Conservation (phyloP, 1,140 invertebrate genomes). For the Drosophila bocki region DNA sequence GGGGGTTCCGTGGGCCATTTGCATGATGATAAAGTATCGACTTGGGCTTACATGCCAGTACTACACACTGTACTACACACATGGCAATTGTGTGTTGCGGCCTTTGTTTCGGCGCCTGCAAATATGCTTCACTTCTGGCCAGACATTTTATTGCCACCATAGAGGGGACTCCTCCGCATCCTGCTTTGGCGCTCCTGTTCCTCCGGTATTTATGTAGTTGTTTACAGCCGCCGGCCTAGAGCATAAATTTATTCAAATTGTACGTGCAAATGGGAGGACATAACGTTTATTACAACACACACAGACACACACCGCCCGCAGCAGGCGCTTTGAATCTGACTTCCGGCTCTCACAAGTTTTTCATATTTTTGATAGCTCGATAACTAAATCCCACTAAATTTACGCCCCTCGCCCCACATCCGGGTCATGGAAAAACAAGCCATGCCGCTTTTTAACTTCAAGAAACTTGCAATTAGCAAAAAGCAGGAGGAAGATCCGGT, state of each 20-base stretch:
- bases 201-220: conserved; percentile 68
- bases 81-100: conserved; percentile 13
- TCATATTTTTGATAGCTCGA: conserved; percentile 37
- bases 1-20: conserved; percentile 44
- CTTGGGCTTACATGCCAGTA: conserved; percentile 46
- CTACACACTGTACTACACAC: neutral
- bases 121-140: conserved; percentile 56
- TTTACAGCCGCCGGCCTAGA: conserved; percentile 50
- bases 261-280: conserved; percentile 65
- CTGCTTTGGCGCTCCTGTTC: neutral
- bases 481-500: neutral
- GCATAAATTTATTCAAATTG: conserved; percentile 69
- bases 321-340: conserved; percentile 18
- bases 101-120: conserved; percentile 48
- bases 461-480: neutral
- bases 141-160: conserved; percentile 55
- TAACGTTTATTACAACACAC: conserved; percentile 50
- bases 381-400: conserved; percentile 39
- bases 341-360: conserved; percentile 22
- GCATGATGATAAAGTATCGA: conserved; percentile 75
- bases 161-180: conserved; percentile 1
- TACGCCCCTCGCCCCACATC: neutral
- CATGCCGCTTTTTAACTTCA: neutral
- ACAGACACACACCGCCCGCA: neutral
- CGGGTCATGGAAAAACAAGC: conserved; percentile 13